phyloP scores from a whole-genome alignment of 2,113 vertebrate genomes.

The Colaptes auratus region DNA sequence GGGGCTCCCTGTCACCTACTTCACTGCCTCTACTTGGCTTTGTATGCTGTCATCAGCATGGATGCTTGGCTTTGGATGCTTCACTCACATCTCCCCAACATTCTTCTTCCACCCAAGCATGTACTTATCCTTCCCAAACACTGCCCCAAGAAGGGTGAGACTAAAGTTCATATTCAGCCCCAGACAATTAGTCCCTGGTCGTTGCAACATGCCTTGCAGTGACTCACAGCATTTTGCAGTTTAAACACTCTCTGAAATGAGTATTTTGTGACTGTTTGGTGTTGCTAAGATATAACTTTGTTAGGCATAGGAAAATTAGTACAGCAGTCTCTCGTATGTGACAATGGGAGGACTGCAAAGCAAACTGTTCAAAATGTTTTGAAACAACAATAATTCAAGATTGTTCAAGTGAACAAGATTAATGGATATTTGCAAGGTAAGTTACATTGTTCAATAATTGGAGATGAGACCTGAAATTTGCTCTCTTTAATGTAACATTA shows the following conservation, averaged over 20 bases:
- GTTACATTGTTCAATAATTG: not conserved
- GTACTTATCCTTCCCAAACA: not conserved
- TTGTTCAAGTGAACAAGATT: not conserved
- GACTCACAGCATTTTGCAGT: no score
- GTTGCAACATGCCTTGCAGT: not conserved
- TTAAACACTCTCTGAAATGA: not conserved
- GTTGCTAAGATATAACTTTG: not conserved
- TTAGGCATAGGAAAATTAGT: not conserved
- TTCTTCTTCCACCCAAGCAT: not conserved
- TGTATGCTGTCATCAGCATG: not conserved
- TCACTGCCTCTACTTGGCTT: rapidly evolving
- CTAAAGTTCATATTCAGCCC: not conserved
- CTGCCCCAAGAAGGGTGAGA: not conserved
- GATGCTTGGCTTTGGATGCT: not conserved
- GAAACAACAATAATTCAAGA: not conserved
- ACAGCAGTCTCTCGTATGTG: not conserved
- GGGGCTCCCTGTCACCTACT: not conserved
- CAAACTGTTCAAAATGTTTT: not conserved
- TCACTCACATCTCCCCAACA: not conserved
- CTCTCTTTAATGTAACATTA: not conserved
- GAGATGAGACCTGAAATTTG: not conserved
- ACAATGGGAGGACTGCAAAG: not conserved
- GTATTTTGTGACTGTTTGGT: rapidly evolving
- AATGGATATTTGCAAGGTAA: constrained; percentile 12
- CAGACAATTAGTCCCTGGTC: rapidly evolving